phyloP scores from a whole-genome alignment of 2,113 vertebrate genomes.

The Hypomesus transpacificus region DNA sequence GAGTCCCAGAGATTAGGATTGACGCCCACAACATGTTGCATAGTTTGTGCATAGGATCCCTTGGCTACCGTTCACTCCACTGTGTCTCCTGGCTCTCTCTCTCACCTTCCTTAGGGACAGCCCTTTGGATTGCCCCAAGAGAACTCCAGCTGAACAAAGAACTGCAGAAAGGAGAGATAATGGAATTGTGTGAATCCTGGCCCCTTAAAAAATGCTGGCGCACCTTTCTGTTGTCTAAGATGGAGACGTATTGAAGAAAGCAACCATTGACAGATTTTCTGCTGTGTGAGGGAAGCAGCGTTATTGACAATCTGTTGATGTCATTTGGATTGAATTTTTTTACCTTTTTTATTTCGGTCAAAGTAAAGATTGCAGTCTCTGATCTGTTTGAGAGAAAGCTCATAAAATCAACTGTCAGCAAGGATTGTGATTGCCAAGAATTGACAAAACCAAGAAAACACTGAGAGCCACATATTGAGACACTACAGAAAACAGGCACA shows the following conservation, averaged over 20 bases:
- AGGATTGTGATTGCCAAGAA: not conserved
- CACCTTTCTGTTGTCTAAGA: slow-evolving; percentile 23
- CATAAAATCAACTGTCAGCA: not conserved
- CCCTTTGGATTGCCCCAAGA: slow-evolving; percentile 7
- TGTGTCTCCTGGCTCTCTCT: not conserved
- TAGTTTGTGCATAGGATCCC: slow-evolving; percentile 38
- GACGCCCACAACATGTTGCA: slow-evolving; percentile 69
- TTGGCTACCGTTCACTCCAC: not conserved
- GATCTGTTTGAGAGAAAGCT: slow-evolving; percentile 5
- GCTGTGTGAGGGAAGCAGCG: slow-evolving; percentile 17
- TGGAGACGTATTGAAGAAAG: slow-evolving; percentile 35
- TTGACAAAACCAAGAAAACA: not conserved
- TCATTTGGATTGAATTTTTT: slow-evolving; percentile 5
- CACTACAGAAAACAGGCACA: too few relatives aligned
- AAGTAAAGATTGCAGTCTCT: slow-evolving; percentile 3
- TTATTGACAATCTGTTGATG: slow-evolving; percentile 53
- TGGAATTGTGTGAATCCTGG: slow-evolving; percentile 8
- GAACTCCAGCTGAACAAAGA: slow-evolving; percentile 13
- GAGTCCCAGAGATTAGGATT: slow-evolving; percentile 76
- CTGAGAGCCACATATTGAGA: not conserved
- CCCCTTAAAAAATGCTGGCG: slow-evolving; percentile 6
- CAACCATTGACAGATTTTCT: slow-evolving; percentile 24
- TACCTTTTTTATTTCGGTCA: not conserved
- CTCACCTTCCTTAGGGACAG: not conserved
- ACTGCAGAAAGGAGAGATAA: slow-evolving; percentile 11